A percentile compares a stretch with the other conserved stretches of the same genome.
Evolutionary conservation across 1,140 invertebrate genomes (phyloP).

Genomic region (Euwallacea fornicatus): DNA sequence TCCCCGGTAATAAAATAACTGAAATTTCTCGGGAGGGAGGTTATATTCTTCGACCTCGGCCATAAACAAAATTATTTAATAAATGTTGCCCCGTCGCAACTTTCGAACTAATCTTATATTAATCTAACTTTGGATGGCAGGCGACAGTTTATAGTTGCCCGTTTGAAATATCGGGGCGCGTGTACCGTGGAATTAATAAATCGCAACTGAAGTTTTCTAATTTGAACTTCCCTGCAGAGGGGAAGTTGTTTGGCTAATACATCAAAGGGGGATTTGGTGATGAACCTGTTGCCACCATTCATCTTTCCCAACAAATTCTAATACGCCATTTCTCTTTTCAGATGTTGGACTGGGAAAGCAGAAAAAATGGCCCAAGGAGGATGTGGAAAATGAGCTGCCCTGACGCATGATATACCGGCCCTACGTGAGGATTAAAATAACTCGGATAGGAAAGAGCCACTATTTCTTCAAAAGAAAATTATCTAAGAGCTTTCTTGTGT

Average conservation of each 20-base stretch:
- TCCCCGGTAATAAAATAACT: too few relatives aligned
- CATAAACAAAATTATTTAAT: slow-evolving; percentile 7
- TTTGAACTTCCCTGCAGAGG: too few relatives aligned
- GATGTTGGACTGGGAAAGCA: background rate
- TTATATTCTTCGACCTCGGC: background rate
- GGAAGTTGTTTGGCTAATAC: too few relatives aligned
- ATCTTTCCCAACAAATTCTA: background rate
- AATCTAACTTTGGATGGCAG: background rate
- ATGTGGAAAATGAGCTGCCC: slow-evolving; percentile 1
- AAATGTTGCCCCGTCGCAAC: background rate
- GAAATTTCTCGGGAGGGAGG: background rate
- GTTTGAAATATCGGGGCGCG: background rate
- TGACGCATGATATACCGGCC: slow-evolving; percentile 7
- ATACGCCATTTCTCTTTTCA: background rate
- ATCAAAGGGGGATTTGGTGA: too few relatives aligned
- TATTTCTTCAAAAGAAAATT: too few relatives aligned
- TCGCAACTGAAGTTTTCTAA: too few relatives aligned
- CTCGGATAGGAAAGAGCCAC: background rate
- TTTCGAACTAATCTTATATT: background rate
- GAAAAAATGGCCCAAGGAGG: background rate
- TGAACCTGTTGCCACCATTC: background rate
- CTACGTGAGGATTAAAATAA: slow-evolving; percentile 16
- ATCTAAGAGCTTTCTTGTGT: too few relatives aligned
- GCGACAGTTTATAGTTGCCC: background rate
- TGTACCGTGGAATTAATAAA: too few relatives aligned